Conservation (phyloP, 53 echinoderm and acorn worm genomes). For the Paracentrotus lividus region DNA sequence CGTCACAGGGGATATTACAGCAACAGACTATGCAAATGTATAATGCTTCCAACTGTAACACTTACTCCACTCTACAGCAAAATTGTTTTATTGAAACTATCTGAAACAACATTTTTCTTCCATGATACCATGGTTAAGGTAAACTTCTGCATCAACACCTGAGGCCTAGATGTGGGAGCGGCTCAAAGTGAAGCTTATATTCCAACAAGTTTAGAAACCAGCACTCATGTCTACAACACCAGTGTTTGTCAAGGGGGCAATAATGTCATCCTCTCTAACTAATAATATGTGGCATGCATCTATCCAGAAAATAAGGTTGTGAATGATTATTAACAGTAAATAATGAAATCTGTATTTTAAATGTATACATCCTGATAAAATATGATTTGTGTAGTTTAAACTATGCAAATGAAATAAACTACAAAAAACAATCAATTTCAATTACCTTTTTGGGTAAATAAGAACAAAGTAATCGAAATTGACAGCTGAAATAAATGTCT, state of each 20-base stretch:
- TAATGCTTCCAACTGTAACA: background rate
- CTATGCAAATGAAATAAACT: background rate
- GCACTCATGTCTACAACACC: too few species aligned
- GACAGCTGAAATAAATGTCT: conserved; percentile 15
- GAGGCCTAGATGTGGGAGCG: background rate
- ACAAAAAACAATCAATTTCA: background rate
- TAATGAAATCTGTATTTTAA: background rate
- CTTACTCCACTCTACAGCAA: background rate
- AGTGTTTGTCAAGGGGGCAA: too few species aligned
- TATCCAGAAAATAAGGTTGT: too few species aligned
- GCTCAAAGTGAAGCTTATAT: background rate
- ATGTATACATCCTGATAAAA: background rate
- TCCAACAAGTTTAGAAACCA: too few species aligned
- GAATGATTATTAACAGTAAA: too few species aligned
- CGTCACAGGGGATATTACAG: background rate
- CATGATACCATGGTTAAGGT: background rate
- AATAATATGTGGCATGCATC: too few species aligned
- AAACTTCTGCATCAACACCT: background rate
- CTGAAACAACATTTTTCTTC: background rate
- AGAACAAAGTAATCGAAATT: background rate
- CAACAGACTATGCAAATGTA: conserved; percentile 57
- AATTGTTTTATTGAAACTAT: background rate
- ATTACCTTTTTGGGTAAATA: too few species aligned
- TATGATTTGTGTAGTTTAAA: background rate
- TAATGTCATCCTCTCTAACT: too few species aligned